These are phyloP conservation scores for Acrobasis consociella DNA, from an alignment of 2,888 invertebrate species.

Conservation along the genomic window DNA sequence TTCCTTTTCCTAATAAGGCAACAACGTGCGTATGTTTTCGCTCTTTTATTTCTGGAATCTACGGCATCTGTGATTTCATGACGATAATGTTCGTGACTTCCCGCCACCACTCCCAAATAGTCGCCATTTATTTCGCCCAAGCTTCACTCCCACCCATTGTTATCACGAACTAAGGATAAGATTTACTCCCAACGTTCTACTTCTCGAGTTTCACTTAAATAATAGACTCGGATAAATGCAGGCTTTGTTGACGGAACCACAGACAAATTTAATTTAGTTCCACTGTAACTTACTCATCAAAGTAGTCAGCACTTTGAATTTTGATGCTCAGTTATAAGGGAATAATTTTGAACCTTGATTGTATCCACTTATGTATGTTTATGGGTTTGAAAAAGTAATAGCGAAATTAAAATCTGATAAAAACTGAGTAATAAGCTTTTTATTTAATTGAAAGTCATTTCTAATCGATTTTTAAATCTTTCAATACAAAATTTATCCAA, in stretches of 20 bases:
- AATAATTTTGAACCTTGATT: too few relatives aligned
- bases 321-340: too few relatives aligned
- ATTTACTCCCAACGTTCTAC: slow-evolving; percentile 27
- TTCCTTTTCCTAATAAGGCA: too few relatives aligned
- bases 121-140: slow-evolving; percentile 20
- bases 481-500: too few relatives aligned
- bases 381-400: too few relatives aligned
- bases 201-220: slow-evolving; percentile 22
- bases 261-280: slow-evolving; percentile 1
- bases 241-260: slow-evolving; percentile 12
- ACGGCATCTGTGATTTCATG: neutral
- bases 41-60: too few relatives aligned
- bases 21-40: too few relatives aligned
- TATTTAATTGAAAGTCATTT: too few relatives aligned
- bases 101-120: neutral
- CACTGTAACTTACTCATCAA: neutral
- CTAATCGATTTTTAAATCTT: too few relatives aligned
- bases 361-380: too few relatives aligned
- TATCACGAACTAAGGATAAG: slow-evolving; percentile 32
- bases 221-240: slow-evolving; percentile 24
- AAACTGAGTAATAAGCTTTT: too few relatives aligned
- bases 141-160: slow-evolving; percentile 30
- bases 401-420: too few relatives aligned
- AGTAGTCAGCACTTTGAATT: neutral
- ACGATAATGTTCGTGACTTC: slow-evolving; percentile 5